Conservation (phyloP, 2,888 invertebrate genomes). For the Bellardia pandia region DNA sequence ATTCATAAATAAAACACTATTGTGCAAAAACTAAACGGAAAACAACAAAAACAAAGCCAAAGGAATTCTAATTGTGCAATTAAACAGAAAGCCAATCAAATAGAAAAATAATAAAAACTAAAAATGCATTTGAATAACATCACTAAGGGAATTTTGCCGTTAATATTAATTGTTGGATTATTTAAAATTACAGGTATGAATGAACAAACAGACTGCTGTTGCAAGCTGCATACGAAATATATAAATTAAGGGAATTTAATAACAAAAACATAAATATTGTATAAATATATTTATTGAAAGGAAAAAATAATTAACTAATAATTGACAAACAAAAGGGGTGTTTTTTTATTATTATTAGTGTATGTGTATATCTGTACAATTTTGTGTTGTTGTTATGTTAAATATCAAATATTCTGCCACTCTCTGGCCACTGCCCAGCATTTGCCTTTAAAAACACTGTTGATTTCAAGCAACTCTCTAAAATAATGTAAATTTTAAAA, state of each 20-base stretch:
- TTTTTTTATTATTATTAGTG: constrained; percentile 50
- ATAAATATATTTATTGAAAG: neutral
- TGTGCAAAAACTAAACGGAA: constrained; percentile 57
- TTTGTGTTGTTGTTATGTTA: neutral
- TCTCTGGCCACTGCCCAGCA: neutral
- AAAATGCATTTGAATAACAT: constrained; percentile 64
- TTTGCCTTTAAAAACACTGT: constrained; percentile 7
- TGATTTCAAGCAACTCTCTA: constrained; percentile 8
- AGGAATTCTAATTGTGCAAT: constrained; percentile 33
- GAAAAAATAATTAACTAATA: neutral
- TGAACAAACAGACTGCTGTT: neutral
- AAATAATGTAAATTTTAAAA: neutral
- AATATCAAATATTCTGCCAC: constrained; percentile 18
- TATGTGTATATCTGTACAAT: neutral
- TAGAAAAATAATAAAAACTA: neutral
- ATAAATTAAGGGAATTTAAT: neutral
- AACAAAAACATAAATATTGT: neutral
- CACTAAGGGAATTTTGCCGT: constrained; percentile 54
- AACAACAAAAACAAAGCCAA: constrained; percentile 6
- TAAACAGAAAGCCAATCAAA: constrained; percentile 7
- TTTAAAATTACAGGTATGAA: constrained; percentile 63
- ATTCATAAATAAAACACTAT: constrained; percentile 43
- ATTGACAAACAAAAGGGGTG: constrained; percentile 49
- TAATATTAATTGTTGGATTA: constrained; percentile 63
- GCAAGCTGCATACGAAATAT: neutral